phyloP scores from a whole-genome alignment of 1,140 invertebrate species.

The Brachionus calyciflorus region DNA sequence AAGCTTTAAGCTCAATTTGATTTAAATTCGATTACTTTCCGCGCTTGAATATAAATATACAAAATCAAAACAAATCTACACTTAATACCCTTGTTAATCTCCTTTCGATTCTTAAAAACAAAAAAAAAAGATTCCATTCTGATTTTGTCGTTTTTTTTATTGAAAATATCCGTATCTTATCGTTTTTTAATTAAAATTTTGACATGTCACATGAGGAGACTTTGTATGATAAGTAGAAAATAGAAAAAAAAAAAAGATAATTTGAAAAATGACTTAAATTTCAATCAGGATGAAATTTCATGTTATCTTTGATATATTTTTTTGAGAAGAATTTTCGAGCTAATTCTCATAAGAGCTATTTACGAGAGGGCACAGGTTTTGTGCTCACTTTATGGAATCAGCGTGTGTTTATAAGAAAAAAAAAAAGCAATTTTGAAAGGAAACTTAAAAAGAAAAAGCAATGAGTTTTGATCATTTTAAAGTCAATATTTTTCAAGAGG shows the following conservation, averaged over 20 bases:
- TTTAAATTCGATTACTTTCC: background rate
- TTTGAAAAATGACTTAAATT: background rate
- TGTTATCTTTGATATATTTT: background rate
- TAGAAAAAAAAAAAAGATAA: too few relatives aligned
- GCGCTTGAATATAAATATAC: background rate
- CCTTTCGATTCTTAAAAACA: background rate
- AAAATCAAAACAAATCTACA: background rate
- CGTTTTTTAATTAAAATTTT: constrained; percentile 35
- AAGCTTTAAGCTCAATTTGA: constrained; percentile 13
- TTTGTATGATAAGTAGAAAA: background rate
- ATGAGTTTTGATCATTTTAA: background rate
- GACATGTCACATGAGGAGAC: constrained; percentile 25
- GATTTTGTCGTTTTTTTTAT: background rate
- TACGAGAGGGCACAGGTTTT: background rate
- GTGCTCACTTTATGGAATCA: background rate
- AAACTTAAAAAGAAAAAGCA: too few relatives aligned
- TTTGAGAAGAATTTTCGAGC: background rate
- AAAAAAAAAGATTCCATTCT: background rate
- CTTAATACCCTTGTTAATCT: background rate
- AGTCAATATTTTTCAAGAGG: constrained; percentile 34
- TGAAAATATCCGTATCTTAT: constrained; percentile 7
- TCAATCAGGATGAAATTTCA: constrained; percentile 10
- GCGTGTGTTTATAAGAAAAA: background rate
- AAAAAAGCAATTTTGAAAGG: too few relatives aligned
- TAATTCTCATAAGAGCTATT: background rate